Evolutionary conservation across 2,888 invertebrate genomes (phyloP).

Genomic region (Folsomia candida): DNA sequence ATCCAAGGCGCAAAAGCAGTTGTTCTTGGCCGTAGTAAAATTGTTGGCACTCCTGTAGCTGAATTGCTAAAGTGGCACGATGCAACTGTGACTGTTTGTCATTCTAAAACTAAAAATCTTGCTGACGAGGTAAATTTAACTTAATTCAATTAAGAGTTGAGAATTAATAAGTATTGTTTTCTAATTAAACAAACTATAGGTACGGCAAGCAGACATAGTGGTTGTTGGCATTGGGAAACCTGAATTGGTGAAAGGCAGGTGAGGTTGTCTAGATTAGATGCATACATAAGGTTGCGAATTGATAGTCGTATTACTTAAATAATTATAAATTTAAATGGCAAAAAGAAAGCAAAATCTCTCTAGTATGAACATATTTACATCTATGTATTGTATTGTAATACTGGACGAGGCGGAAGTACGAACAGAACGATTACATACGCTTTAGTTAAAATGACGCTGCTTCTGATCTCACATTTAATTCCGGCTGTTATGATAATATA

Average conservation of each 20-base stretch:
- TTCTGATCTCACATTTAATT: no score
- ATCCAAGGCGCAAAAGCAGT: constrained; percentile 84
- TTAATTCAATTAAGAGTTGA: not conserved
- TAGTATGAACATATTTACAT: no score
- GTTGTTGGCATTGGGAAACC: constrained; percentile 93
- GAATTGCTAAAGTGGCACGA: constrained; percentile 94
- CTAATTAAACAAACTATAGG: constrained; percentile 9
- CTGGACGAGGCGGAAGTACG: no score
- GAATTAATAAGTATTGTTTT: not conserved
- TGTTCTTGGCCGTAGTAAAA: constrained; percentile 93
- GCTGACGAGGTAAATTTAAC: constrained; percentile 63
- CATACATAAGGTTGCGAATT: no score
- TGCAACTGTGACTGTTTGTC: constrained; percentile 95
- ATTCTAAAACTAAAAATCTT: constrained; percentile 86
- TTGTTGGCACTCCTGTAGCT: constrained; percentile 93
- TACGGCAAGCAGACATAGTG: constrained; percentile 80
- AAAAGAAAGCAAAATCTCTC: no score
- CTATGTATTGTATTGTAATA: no score
- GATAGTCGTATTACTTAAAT: no score
- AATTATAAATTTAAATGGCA: no score
- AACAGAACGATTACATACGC: no score
- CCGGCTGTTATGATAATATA: no score
- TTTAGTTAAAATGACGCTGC: no score
- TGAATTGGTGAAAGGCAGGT: constrained; percentile 84
- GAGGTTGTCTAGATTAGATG: no score